Evolutionary conservation across 2,797 vertebrate genomes (phyloP).

Genomic region (Nyctibius grandis): DNA sequence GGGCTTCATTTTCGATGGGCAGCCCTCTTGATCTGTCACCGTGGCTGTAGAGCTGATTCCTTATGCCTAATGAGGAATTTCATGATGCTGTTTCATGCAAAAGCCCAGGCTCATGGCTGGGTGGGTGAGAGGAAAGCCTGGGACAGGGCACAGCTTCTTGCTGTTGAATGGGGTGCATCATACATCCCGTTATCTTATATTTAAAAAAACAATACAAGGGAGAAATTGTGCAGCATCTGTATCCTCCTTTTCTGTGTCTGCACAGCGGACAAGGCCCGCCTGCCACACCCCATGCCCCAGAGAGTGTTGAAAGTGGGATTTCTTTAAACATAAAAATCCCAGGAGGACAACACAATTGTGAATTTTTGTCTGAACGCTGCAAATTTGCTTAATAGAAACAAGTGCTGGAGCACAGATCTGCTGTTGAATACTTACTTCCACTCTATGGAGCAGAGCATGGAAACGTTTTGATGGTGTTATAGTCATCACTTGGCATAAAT

Average conservation of each 20-base stretch:
- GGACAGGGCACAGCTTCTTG: not conserved
- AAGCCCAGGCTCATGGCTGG: not conserved
- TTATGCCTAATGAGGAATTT: not conserved
- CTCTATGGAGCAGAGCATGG: conserved; percentile 33
- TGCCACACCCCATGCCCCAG: not conserved
- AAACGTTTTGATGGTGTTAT: conserved; percentile 63
- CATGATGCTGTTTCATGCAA: not conserved
- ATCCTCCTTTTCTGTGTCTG: not conserved
- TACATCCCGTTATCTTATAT: not conserved
- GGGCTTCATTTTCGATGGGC: not conserved
- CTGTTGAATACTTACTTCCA: conserved; percentile 58
- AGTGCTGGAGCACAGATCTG: conserved; percentile 48
- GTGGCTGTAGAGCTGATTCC: not conserved
- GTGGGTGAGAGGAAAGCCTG: not conserved
- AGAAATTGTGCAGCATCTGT: not conserved
- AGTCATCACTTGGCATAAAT: conserved; percentile 69
- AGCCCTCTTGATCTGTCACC: not conserved
- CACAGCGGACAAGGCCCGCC: not conserved
- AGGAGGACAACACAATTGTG: conserved; percentile 4
- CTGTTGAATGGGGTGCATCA: not conserved
- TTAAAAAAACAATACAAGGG: not conserved
- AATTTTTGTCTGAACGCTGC: conserved; percentile 46
- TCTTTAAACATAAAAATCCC: conserved; percentile 16
- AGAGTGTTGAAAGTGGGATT: not conserved
- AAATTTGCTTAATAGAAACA: conserved; percentile 68